Percentiles rank a stretch among this genome's conserved stretches.
These are phyloP conservation scores for Drosophila leontia DNA, from an alignment of 1,140 invertebrate genomes.

Conservation along the genomic window DNA sequence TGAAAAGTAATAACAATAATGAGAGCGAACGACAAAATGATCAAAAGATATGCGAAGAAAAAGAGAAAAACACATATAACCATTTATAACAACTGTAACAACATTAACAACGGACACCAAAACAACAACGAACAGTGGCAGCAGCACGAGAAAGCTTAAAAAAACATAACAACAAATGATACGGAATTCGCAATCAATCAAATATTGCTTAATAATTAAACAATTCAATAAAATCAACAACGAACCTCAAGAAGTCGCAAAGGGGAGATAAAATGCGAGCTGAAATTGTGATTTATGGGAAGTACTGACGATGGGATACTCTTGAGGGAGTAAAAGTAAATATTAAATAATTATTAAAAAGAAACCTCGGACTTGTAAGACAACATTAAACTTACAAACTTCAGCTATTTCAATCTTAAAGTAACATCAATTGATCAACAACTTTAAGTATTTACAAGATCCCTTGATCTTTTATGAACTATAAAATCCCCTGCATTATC, in stretches of 20 bases:
- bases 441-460: neutral
- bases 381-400: too few relatives aligned
- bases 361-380: too few relatives aligned
- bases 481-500: neutral
- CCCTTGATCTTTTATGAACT: neutral
- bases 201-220: constrained; percentile 84
- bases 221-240: constrained; percentile 83
- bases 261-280: constrained; percentile 14
- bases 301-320: constrained; percentile 23
- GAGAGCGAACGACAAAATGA: constrained; percentile 73
- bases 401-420: neutral
- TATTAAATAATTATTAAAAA: neutral
- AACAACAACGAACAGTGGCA: constrained; percentile 34
- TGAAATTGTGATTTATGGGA: neutral
- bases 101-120: constrained; percentile 44
- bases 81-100: constrained; percentile 58
- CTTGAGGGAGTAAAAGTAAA: neutral
- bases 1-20: constrained; percentile 80
- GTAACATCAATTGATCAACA: neutral
- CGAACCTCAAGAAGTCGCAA: constrained; percentile 59
- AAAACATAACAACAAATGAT: constrained; percentile 75
- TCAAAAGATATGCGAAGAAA: constrained; percentile 46
- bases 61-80: constrained; percentile 40
- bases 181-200: constrained; percentile 84
- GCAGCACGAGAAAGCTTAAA: constrained; percentile 73